phyloP scores from a whole-genome alignment of 2,797 vertebrate species.

The Falco berigora region DNA sequence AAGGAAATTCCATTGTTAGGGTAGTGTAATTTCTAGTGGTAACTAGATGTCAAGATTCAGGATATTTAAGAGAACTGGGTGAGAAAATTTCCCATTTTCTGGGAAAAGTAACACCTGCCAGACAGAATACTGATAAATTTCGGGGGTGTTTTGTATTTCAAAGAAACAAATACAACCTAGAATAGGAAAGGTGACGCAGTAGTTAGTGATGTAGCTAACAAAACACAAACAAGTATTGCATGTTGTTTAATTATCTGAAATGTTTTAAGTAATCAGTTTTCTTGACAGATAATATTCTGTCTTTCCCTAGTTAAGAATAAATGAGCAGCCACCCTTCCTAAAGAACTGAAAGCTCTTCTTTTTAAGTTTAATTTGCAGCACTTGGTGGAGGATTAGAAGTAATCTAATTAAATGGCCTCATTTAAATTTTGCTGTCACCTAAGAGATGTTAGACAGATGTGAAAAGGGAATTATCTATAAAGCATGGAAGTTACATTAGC shows the following conservation, averaged over 20 bases:
- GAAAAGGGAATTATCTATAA: conserved; percentile 21
- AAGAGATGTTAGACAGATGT: conserved; percentile 1
- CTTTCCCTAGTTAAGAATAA: neutral
- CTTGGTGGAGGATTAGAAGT: conserved; percentile 28
- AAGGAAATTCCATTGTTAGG: neutral
- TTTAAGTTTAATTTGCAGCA: conserved; percentile 29
- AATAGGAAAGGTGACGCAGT: neutral
- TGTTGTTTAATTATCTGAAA: neutral
- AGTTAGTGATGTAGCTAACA: neutral
- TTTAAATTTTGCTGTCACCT: conserved; percentile 43
- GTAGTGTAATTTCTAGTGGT: neutral
- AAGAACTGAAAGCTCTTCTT: neutral
- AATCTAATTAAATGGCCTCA: conserved; percentile 36
- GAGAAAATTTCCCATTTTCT: neutral
- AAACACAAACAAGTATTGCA: neutral
- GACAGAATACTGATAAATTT: neutral
- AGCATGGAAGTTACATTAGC: conserved; percentile 2
- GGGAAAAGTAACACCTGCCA: neutral
- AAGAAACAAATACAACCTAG: neutral
- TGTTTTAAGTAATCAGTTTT: neutral
- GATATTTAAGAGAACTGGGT: neutral
- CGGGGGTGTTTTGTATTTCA: neutral
- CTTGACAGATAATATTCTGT: neutral
- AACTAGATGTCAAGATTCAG: neutral
- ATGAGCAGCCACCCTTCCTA: neutral